Percentiles rank a stretch among this genome's conserved stretches.
Conservation (phyloP, 2,797 vertebrate species). For the Lutjanus campechanus region DNA sequence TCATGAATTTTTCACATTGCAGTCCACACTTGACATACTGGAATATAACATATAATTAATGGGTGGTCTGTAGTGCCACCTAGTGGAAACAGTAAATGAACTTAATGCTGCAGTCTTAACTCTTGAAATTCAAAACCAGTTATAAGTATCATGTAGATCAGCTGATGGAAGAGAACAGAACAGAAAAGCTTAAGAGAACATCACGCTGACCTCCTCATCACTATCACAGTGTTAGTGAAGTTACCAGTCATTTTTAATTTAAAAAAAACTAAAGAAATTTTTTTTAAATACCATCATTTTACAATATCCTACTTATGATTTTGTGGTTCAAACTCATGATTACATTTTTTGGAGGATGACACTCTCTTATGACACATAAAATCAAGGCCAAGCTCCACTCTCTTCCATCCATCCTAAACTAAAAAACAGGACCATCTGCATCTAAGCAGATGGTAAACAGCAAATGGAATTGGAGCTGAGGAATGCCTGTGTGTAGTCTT, state of each 20-base stretch:
- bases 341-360: not conserved
- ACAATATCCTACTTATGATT: constrained; percentile 14
- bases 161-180: constrained; percentile 96
- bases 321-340: constrained; percentile 6
- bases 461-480: constrained; percentile 68
- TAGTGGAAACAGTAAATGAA: constrained; percentile 71
- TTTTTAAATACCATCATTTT: constrained; percentile 16
- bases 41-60: too few relatives aligned
- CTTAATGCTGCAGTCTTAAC: constrained; percentile 99
- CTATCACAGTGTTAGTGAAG: constrained; percentile 54
- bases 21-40: too few relatives aligned
- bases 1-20: too few relatives aligned
- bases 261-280: constrained; percentile 13
- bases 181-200: constrained; percentile 81
- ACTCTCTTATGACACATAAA: not conserved
- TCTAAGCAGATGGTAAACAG: constrained; percentile 76
- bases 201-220: constrained; percentile 62
- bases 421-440: constrained; percentile 25
- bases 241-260: constrained; percentile 48
- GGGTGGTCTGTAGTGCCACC: too few relatives aligned
- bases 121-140: constrained; percentile 99
- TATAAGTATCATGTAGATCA: constrained; percentile 99
- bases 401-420: constrained; percentile 25
- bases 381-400: constrained; percentile 18
- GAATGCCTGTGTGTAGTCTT: constrained; percentile 50